Evolutionary conservation across 2,113 vertebrate genomes (phyloP).

Genomic region (Ochotona curzoniae): DNA sequence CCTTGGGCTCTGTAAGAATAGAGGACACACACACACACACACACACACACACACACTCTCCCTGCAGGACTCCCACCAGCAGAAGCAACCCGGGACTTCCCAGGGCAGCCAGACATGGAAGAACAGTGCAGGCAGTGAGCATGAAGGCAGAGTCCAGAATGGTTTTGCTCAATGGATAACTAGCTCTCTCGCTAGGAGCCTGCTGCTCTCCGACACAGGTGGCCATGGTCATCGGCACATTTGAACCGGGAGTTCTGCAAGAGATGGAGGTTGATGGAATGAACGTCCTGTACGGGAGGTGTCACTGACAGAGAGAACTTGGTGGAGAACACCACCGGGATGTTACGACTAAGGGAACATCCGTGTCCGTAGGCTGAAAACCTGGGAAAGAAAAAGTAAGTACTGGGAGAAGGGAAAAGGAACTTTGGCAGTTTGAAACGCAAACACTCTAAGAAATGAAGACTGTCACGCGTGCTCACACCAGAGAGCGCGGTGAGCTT

Average conservation of each 20-base stretch:
- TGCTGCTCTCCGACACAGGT: background rate
- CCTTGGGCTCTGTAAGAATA: rapidly evolving
- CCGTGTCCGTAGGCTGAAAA: background rate
- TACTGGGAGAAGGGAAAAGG: background rate
- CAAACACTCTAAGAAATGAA: background rate
- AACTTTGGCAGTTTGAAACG: background rate
- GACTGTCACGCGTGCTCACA: rapidly evolving
- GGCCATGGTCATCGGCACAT: background rate
- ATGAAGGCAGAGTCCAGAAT: background rate
- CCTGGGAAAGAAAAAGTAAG: background rate
- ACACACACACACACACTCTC: rapidly evolving
- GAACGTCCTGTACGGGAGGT: rapidly evolving
- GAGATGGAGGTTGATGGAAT: background rate
- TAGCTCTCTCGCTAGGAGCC: background rate
- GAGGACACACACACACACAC: background rate
- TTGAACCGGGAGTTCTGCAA: background rate
- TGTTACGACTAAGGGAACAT: too few species aligned
- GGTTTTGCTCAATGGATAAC: background rate
- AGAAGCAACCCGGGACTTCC: background rate
- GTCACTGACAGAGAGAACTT: background rate
- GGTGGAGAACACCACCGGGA: background rate
- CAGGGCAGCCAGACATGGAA: background rate
- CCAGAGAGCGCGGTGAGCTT: background rate
- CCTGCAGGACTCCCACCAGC: background rate
- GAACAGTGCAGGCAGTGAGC: background rate